phyloP scores from a whole-genome alignment of 1,140 invertebrate species.

The Nixonia krombeini region DNA sequence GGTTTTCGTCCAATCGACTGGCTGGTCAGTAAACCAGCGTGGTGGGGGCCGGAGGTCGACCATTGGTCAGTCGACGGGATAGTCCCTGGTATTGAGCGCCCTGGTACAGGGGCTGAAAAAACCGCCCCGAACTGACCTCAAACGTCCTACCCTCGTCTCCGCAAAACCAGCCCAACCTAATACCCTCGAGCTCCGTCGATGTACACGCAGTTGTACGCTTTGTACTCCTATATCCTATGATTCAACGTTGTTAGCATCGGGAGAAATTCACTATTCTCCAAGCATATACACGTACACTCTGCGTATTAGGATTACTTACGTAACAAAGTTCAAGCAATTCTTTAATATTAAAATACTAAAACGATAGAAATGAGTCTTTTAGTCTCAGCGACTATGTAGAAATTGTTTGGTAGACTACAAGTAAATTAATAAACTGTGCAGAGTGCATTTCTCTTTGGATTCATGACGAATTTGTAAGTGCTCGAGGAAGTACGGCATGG shows the following conservation, averaged over 20 bases:
- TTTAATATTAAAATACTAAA: too few relatives aligned
- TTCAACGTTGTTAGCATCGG: too few relatives aligned
- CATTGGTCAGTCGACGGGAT: conserved; percentile 68
- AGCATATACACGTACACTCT: too few relatives aligned
- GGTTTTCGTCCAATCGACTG: conserved; percentile 66
- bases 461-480: conserved; percentile 32
- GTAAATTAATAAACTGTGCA: too few relatives aligned
- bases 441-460: conserved; percentile 5
- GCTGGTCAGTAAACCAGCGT: conserved; percentile 60
- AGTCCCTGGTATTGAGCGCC: conserved; percentile 69
- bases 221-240: too few relatives aligned
- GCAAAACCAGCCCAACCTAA: conserved; percentile 65
- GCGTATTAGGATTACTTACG: too few relatives aligned
- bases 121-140: conserved; percentile 72
- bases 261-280: too few relatives aligned
- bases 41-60: conserved; percentile 63
- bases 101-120: conserved; percentile 68
- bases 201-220: conserved; percentile 13
- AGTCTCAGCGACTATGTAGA: too few relatives aligned
- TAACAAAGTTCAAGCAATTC: too few relatives aligned
- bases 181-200: conserved; percentile 33
- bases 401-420: too few relatives aligned
- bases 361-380: too few relatives aligned
- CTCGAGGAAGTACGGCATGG: conserved; percentile 37
- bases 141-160: conserved; percentile 71